Conservation (phyloP, 2,888 invertebrate genomes). For the Eristalis intricaria region DNA sequence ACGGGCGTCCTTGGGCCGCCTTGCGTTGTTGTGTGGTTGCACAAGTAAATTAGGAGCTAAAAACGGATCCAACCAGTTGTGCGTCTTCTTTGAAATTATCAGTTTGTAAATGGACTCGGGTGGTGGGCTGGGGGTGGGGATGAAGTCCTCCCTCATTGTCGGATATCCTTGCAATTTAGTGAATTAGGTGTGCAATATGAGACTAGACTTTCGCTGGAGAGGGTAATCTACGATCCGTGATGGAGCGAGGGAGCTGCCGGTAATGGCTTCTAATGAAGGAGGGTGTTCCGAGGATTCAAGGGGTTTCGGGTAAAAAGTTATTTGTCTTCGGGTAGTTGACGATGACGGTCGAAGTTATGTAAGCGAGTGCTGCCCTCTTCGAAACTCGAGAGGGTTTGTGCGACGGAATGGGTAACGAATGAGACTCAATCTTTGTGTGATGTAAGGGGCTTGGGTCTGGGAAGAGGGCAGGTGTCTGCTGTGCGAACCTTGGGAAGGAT, state of each 20-base stretch:
- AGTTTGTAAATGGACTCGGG: constrained; percentile 28
- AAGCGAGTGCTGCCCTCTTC: background rate
- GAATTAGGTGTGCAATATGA: constrained; percentile 59
- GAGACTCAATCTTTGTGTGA: background rate
- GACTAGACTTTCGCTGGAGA: constrained; percentile 26
- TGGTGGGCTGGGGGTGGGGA: background rate
- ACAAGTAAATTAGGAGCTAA: background rate
- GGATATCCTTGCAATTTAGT: constrained; percentile 58
- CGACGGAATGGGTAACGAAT: background rate
- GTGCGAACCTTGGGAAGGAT: background rate
- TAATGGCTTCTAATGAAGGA: background rate
- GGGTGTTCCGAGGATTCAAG: constrained; percentile 27
- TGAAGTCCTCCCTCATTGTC: constrained; percentile 34
- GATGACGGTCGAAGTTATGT: background rate
- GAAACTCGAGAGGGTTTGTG: background rate
- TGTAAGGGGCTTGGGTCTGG: background rate
- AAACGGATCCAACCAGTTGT: background rate
- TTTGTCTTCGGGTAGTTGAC: background rate
- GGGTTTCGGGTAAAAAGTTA: constrained; percentile 4
- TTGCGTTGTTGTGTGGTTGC: background rate
- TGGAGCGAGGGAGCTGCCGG: background rate
- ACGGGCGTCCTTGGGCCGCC: background rate
- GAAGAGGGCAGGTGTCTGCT: background rate
- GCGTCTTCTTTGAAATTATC: constrained; percentile 39
- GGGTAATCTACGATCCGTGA: background rate